A percentile compares a stretch with the other conserved stretches of the same genome.
Conservation (phyloP, 1,140 invertebrate species). For the Paramacrobiotus metropolitanus region DNA sequence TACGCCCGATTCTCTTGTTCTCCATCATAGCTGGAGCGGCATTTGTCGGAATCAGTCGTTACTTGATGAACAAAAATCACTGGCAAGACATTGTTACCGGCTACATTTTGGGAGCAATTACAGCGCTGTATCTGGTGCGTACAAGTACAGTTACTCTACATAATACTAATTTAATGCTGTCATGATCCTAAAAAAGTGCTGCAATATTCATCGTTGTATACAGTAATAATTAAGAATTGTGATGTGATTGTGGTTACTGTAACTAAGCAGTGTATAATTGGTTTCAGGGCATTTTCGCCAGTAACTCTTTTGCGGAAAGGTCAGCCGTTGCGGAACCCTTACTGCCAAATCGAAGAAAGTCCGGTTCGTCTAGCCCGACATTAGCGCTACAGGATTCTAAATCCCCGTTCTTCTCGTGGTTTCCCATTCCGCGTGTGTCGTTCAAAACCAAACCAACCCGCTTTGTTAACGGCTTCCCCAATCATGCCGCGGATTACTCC, state of each 20-base stretch:
- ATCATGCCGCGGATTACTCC: neutral
- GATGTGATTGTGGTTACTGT: too few relatives aligned
- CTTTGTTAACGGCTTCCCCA: neutral
- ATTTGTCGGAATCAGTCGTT: neutral
- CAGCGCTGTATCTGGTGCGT: conserved; percentile 9
- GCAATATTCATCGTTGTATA: too few relatives aligned
- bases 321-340: neutral
- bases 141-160: neutral
- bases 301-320: neutral
- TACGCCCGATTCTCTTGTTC: conserved; percentile 6
- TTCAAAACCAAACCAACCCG: neutral
- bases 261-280: too few relatives aligned
- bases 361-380: neutral
- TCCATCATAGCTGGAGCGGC: neutral
- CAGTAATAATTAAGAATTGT: too few relatives aligned
- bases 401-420: neutral
- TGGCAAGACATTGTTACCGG: conserved; percentile 7
- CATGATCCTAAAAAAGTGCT: too few relatives aligned
- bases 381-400: neutral
- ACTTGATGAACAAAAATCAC: conserved; percentile 5
- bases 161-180: too few relatives aligned
- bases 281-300: neutral
- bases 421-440: neutral
- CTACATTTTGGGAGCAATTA: conserved; percentile 2
- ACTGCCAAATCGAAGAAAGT: neutral